Conservation (phyloP, 2,888 invertebrate genomes). For the Busseola fusca region DNA sequence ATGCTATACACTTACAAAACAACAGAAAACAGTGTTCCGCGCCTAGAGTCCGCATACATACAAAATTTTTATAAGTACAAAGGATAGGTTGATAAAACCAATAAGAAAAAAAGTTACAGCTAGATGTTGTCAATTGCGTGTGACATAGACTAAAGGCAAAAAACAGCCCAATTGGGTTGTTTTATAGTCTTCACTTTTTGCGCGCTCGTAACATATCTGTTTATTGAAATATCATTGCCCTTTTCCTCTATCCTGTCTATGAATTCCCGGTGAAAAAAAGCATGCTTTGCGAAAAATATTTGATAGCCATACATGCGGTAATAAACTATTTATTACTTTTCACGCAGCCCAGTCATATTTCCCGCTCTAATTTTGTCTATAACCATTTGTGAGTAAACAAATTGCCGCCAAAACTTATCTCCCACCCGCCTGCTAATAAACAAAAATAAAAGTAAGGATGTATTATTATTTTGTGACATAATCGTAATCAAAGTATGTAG, state of each 20-base stretch:
- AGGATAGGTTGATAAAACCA: no score
- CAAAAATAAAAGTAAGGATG: constrained; percentile 1
- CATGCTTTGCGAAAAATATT: background rate
- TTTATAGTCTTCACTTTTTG: no score
- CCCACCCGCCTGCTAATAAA: background rate
- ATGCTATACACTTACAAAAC: no score
- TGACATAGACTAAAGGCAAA: no score
- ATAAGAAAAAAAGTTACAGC: no score
- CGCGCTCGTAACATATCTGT: no score
- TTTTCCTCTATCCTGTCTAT: background rate
- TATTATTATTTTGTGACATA: constrained; percentile 8
- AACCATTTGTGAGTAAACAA: background rate
- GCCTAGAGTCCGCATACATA: no score
- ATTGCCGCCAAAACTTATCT: constrained; percentile 37
- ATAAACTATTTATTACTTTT: background rate
- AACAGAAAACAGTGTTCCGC: no score
- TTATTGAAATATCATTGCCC: no score
- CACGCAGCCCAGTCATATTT: constrained; percentile 9
- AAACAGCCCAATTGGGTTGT: no score
- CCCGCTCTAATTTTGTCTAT: constrained; percentile 24
- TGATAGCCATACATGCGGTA: background rate
- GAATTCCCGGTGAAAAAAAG: background rate
- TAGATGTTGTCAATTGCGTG: no score
- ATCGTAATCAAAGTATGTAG: constrained; percentile 31
- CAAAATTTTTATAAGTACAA: no score